Percentiles rank a stretch among this genome's conserved stretches.
phyloP scores from a whole-genome alignment of 2,113 vertebrate genomes.

The Daboia siamensis region DNA sequence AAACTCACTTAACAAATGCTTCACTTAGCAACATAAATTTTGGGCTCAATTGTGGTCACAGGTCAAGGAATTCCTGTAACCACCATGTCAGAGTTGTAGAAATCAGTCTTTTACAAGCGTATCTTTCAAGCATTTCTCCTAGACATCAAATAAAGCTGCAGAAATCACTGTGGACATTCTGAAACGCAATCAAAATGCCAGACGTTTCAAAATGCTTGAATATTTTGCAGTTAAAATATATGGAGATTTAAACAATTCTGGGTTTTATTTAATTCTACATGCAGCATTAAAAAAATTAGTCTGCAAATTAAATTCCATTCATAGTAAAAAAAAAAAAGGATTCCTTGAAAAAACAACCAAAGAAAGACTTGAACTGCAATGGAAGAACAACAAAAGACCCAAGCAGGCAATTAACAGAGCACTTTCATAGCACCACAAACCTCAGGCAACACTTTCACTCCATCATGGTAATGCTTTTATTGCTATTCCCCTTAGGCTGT shows the following conservation, averaged over 20 bases:
- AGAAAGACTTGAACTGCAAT: background rate
- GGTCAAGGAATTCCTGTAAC: background rate
- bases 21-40: background rate
- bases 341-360: conserved; percentile 12
- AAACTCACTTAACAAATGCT: background rate
- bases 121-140: background rate
- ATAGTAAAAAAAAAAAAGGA: conserved; percentile 24
- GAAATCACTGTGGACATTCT: background rate
- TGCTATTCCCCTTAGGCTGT: background rate
- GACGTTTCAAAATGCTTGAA: background rate
- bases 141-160: background rate
- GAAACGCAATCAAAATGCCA: background rate
- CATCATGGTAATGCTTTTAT: background rate
- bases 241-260: background rate
- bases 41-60: background rate
- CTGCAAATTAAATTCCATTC: conserved; percentile 22
- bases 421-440: background rate
- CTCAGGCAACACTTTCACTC: background rate
- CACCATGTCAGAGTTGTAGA: background rate
- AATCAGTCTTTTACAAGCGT: background rate
- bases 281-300: conserved; percentile 8
- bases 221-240: background rate
- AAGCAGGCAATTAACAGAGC: background rate
- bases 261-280: background rate
- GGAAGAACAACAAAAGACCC: background rate